Base-by-base conservation (phyloP, 2,113 vertebrate genomes). In the Takifugu bimaculatus region DNA sequence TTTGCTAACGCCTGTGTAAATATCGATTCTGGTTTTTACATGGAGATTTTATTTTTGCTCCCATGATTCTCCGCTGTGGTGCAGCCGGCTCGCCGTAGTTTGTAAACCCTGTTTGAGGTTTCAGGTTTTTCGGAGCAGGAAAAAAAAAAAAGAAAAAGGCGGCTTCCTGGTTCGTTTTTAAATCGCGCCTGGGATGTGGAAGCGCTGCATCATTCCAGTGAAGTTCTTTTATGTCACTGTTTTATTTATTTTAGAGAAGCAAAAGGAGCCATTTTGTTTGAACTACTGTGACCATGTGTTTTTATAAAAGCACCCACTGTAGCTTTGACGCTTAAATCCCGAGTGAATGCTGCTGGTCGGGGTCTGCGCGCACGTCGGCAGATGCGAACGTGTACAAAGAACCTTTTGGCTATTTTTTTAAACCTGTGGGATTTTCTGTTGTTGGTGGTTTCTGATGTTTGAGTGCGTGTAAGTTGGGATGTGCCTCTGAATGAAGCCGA, bases 321-420 rank as follows among this genome's bases (percentile, higher is more conserved):
- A 87, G 86, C 84, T 75, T 71, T 48, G 65, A 78, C 57, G 79
- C 65, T 80, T 65, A 51, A 47, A 68, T 74, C 53, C 47, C 13
- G 61, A 67, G 61, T 60, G 77, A 80, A 66, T 72, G 68, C 28
- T 32, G 72, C 71, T 5, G 11, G 60, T 65, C 65, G 57, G 71
- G 72, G 61, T 74, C 68, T 12, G 54, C 58, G 58, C 74, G 62
- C 60, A 57, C 71, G 66, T 79, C 14, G 58, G 25, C 50, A 66
- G 65, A 76, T 65, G 47, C 67, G 56, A 65, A 79, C 29, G 72
- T 81, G 80, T 85, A 85, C 73, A 86, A 86, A 80, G 71, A 74
- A 80, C 72, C 32, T 80, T 80, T 76, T 81, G 65, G 72, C 70
- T 80, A 85, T 81, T 83, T 88, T 85, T 90, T 87, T 81, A 82